A percentile compares a stretch with the other conserved stretches of the same genome.
phyloP scores from a whole-genome alignment of 2,797 vertebrate species.

The Falco naumanni region DNA sequence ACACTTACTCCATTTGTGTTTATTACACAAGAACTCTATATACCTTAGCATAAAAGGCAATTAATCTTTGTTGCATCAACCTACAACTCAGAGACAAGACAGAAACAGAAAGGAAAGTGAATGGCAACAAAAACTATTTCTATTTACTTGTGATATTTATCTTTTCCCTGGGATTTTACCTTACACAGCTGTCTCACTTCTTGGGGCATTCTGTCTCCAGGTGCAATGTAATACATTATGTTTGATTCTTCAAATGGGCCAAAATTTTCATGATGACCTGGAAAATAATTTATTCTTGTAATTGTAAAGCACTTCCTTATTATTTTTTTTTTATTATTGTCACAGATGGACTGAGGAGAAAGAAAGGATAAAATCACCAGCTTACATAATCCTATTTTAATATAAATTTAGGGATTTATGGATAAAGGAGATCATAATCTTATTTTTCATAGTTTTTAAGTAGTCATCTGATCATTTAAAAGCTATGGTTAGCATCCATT shows the following conservation, averaged over 20 bases:
- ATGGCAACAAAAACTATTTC: fast-evolving
- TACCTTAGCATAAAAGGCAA: background rate
- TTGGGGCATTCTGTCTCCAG: background rate
- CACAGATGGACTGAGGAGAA: background rate
- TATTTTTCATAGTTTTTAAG: background rate
- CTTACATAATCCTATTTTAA: background rate
- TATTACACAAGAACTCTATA: background rate
- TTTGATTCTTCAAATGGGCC: background rate
- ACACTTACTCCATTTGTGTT: background rate
- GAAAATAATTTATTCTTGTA: background rate
- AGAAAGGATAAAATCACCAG: background rate
- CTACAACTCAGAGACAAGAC: background rate
- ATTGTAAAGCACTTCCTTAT: background rate
- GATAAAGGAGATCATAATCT: background rate
- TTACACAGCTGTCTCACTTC: background rate
- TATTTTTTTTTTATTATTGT: fast-evolving
- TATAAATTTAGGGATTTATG: background rate
- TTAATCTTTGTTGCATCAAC: background rate
- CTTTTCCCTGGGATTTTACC: background rate
- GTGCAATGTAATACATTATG: background rate
- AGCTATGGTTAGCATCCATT: background rate
- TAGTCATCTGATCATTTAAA: background rate
- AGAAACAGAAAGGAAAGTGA: background rate
- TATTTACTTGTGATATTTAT: background rate
- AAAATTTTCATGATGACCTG: background rate